These are phyloP conservation scores for Channa argus DNA, from an alignment of 2,113 vertebrate genomes.

Conservation along the genomic window DNA sequence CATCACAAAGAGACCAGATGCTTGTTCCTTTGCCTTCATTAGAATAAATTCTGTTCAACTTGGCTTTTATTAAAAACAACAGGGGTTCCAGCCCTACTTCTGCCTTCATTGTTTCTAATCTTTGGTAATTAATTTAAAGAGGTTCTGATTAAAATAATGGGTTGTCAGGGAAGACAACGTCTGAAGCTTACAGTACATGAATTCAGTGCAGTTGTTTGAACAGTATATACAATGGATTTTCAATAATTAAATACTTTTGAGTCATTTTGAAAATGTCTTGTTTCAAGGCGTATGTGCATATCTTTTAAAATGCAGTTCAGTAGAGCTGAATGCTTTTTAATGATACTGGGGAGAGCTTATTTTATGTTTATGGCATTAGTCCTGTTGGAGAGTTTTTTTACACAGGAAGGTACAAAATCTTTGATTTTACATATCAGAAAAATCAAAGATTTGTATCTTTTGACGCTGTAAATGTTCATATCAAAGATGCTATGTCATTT, in stretches of 20 bases:
- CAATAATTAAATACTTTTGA: slow-evolving; percentile 49
- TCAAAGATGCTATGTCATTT: no score
- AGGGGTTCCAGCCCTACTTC: slow-evolving; percentile 61
- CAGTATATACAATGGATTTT: slow-evolving; percentile 20
- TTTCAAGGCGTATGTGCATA: slow-evolving; percentile 4
- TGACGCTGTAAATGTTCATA: no score
- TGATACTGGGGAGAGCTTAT: neutral
- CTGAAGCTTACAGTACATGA: slow-evolving; percentile 26
- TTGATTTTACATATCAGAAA: neutral
- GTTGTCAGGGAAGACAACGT: slow-evolving; percentile 45
- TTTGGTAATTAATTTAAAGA: slow-evolving; percentile 74
- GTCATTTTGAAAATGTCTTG: slow-evolving; percentile 13
- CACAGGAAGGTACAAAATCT: neutral
- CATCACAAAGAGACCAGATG: slow-evolving; percentile 74
- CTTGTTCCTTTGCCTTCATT: slow-evolving; percentile 55
- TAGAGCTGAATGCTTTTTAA: slow-evolving; percentile 16
- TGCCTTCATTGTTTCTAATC: slow-evolving; percentile 68
- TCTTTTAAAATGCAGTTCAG: slow-evolving; percentile 8
- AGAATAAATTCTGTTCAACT: slow-evolving; percentile 65
- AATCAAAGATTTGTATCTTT: no score
- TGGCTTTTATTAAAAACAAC: slow-evolving; percentile 69
- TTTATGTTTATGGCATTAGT: neutral
- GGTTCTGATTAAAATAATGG: slow-evolving; percentile 63
- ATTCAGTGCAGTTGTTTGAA: slow-evolving; percentile 55
- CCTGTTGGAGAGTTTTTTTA: neutral